Conservation (phyloP, 2,888 invertebrate species). For the Macaria notata region DNA sequence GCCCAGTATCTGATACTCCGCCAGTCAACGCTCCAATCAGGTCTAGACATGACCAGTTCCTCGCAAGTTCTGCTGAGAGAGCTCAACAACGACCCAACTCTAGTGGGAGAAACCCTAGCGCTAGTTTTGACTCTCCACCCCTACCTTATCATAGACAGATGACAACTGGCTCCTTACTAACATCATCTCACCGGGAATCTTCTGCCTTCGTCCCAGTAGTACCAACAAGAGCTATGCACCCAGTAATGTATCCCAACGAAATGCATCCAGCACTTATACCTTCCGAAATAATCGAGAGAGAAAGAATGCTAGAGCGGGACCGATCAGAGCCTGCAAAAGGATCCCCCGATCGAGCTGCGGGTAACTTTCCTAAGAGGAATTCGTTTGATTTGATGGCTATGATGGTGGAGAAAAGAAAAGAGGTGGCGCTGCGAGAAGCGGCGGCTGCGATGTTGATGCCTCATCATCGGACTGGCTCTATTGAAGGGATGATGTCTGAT, state of each 20-base stretch:
- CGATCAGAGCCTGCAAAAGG: slow-evolving; percentile 75
- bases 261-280: slow-evolving; percentile 86
- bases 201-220: slow-evolving; percentile 95
- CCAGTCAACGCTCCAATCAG: slow-evolving; percentile 68
- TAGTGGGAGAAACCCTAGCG: slow-evolving; percentile 74
- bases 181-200: slow-evolving; percentile 86
- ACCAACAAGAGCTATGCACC: slow-evolving; percentile 88
- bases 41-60: slow-evolving; percentile 84
- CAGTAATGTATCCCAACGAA: slow-evolving; percentile 87
- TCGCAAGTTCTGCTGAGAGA: slow-evolving; percentile 79
- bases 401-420: slow-evolving; percentile 95
- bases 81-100: slow-evolving; percentile 74
- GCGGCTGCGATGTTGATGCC: slow-evolving; percentile 87
- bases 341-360: slow-evolving; percentile 70
- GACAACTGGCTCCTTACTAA: slow-evolving; percentile 72
- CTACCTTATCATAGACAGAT: slow-evolving; percentile 86
- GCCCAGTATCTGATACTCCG: slow-evolving; percentile 68
- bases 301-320: slow-evolving; percentile 76
- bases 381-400: slow-evolving; percentile 93
- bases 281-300: slow-evolving; percentile 81
- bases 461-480: slow-evolving; percentile 76
- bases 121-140: slow-evolving; percentile 84
- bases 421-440: slow-evolving; percentile 88
- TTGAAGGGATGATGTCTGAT: slow-evolving; percentile 81
- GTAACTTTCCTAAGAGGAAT: slow-evolving; percentile 70